Evolutionary conservation across 2,797 vertebrate genomes (phyloP).

Genomic region (Hippocampus kuda): DNA sequence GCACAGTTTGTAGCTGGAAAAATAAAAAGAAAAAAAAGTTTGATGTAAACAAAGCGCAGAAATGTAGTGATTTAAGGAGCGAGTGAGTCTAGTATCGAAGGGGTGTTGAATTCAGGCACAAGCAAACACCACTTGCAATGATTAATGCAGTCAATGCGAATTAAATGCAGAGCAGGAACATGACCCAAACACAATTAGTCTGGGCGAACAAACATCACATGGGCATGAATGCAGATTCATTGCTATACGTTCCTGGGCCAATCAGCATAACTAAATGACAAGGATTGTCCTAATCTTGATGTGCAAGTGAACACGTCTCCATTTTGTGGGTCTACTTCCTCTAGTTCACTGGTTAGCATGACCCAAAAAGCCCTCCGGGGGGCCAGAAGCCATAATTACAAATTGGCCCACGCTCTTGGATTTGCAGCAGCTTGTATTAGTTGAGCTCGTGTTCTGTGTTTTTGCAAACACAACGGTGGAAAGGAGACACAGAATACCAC

Average conservation of each 20-base stretch:
- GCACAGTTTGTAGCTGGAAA: background rate
- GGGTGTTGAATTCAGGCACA: slow-evolving; percentile 51
- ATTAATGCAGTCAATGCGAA: slow-evolving; percentile 67
- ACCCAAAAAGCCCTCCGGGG: background rate
- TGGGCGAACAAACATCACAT: slow-evolving; percentile 63
- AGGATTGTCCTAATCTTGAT: background rate
- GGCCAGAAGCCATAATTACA: background rate
- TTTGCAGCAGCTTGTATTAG: slow-evolving; percentile 1
- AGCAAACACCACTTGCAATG: slow-evolving; percentile 64
- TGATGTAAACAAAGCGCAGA: slow-evolving; percentile 14
- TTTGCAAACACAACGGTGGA: slow-evolving; percentile 32
- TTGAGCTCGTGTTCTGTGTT: slow-evolving; percentile 43
- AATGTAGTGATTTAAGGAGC: slow-evolving; percentile 10
- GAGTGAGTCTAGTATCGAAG: slow-evolving; percentile 7
- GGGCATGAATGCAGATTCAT: slow-evolving; percentile 44
- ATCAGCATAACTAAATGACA: slow-evolving; percentile 6
- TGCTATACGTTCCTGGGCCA: background rate
- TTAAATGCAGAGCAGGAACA: slow-evolving; percentile 69
- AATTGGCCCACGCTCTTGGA: background rate
- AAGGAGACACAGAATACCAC: slow-evolving; percentile 48
- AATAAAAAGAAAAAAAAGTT: slow-evolving; percentile 15
- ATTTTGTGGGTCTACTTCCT: background rate
- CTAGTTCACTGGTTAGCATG: slow-evolving; percentile 1
- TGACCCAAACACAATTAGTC: slow-evolving; percentile 70
- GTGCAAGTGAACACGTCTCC: background rate